Evolutionary conservation across 2,888 invertebrate genomes (phyloP).

Genomic region (Acrobasis suavella): DNA sequence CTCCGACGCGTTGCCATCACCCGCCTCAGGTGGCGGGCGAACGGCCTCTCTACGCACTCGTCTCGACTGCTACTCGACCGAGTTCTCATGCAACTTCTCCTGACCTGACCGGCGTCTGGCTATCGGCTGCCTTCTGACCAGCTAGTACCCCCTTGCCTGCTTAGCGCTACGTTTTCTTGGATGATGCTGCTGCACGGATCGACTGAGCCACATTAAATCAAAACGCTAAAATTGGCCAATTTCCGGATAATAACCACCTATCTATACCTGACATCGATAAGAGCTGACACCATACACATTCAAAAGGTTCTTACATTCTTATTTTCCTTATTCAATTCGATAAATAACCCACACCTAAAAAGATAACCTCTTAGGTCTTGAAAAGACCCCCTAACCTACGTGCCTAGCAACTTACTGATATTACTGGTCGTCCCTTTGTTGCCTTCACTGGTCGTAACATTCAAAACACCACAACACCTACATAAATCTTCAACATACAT

Average conservation of each 20-base stretch:
- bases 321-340: conserved; percentile 69
- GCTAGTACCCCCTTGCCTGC: conserved; percentile 50
- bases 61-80: conserved; percentile 58
- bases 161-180: conserved; percentile 49
- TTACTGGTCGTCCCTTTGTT: conserved; percentile 52
- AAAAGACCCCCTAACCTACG: conserved; percentile 65
- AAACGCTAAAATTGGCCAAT: conserved; percentile 65
- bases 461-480: conserved; percentile 62
- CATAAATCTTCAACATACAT: conserved; percentile 60
- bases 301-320: conserved; percentile 71
- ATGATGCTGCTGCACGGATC: conserved; percentile 66
- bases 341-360: conserved; percentile 79
- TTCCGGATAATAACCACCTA: conserved; percentile 76
- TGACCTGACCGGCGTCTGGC: conserved; percentile 36
- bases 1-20: conserved; percentile 70
- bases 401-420: conserved; percentile 53
- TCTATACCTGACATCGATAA: conserved; percentile 67
- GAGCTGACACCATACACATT: conserved; percentile 69
- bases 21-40: conserved; percentile 38
- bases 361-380: conserved; percentile 64
- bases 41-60: conserved; percentile 57
- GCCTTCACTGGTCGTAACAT: conserved; percentile 61
- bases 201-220: conserved; percentile 65
- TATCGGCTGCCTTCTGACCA: conserved; percentile 44
- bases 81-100: conserved; percentile 52